Evolutionary conservation across 2,888 invertebrate species (phyloP).

Genomic region (Yponomeuta cagnagella): DNA sequence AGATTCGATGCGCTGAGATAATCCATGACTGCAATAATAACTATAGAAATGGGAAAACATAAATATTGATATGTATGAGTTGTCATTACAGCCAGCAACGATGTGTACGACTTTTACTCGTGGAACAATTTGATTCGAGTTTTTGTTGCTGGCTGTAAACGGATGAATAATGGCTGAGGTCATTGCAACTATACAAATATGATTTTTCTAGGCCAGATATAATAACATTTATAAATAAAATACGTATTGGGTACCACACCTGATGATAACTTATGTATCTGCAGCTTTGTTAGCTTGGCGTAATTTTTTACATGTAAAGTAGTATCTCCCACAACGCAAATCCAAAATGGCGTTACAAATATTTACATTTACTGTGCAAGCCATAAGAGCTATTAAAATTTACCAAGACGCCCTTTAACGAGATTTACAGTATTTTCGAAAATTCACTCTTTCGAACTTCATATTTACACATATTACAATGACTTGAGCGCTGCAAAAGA

Average conservation of each 20-base stretch:
- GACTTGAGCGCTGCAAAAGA: neutral
- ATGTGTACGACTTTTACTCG: neutral
- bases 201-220: neutral
- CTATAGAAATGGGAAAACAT: slow-evolving; percentile 3
- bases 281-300: no score
- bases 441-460: neutral
- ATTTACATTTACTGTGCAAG: no score
- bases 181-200: neutral
- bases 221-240: no score
- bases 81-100: neutral
- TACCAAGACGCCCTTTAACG: no score
- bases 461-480: slow-evolving; percentile 9
- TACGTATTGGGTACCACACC: no score
- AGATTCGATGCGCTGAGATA: neutral
- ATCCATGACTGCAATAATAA: neutral
- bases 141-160: neutral
- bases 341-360: no score
- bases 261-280: no score
- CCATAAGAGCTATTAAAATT: no score
- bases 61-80: slow-evolving; percentile 4
- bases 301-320: no score
- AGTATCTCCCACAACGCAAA: no score
- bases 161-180: neutral
- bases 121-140: no score
- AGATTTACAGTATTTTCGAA: neutral